Evolutionary conservation across 2,797 vertebrate genomes (phyloP).

Genomic region (Australoheros facetus): DNA sequence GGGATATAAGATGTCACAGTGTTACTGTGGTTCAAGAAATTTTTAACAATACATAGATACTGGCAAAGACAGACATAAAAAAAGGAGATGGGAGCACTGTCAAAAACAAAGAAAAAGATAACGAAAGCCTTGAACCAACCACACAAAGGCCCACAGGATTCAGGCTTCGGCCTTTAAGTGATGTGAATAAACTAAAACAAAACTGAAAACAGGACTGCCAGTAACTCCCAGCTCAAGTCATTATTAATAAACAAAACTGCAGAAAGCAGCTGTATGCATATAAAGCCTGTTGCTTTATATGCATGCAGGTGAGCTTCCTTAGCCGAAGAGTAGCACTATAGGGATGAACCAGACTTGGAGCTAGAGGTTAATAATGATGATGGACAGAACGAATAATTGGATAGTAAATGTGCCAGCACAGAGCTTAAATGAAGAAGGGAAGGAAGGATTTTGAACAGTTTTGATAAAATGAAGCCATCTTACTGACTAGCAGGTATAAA

Average conservation of each 20-base stretch:
- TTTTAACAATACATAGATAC: neutral
- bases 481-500: neutral
- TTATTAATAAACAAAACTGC: neutral
- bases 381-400: neutral
- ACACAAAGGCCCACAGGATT: neutral
- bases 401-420: neutral
- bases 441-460: neutral
- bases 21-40: neutral
- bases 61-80: neutral
- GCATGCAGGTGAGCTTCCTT: neutral
- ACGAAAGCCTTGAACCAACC: neutral
- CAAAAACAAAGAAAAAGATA: neutral
- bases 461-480: neutral
- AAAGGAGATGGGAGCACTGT: neutral
- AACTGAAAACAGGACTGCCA: neutral
- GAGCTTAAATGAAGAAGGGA: too few species aligned
- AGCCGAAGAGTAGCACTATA: neutral
- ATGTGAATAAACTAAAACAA: neutral
- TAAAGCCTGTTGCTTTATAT: neutral
- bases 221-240: neutral
- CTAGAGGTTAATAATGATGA: neutral
- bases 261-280: neutral
- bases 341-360: neutral
- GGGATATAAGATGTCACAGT: neutral
- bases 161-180: neutral